These are phyloP conservation scores for Momotus momota DNA, from an alignment of 2,797 vertebrate genomes.

Conservation along the genomic window DNA sequence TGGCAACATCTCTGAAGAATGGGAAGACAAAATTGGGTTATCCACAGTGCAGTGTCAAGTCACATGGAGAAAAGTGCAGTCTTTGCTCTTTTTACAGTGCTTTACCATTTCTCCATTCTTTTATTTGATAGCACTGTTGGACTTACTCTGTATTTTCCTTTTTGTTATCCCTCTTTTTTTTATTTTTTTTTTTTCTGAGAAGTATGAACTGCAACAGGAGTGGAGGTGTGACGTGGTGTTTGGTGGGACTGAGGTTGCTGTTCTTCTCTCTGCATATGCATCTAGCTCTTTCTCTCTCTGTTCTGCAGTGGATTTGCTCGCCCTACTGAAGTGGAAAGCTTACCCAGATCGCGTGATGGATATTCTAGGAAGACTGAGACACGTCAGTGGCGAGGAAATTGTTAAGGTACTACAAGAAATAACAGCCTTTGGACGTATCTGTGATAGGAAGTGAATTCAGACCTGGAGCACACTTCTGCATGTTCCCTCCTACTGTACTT, in stretches of 20 bases:
- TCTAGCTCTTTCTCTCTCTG: slow-evolving; percentile 24
- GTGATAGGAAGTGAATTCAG: background rate
- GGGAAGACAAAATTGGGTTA: background rate
- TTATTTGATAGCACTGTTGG: background rate
- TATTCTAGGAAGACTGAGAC: slow-evolving; percentile 92
- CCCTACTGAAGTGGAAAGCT: slow-evolving; percentile 98
- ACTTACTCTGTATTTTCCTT: background rate
- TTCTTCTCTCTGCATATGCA: background rate
- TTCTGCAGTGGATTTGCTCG: slow-evolving; percentile 92
- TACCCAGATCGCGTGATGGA: slow-evolving; percentile 97
- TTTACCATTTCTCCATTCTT: background rate
- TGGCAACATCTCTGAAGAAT: accelerated
- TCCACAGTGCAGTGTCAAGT: background rate
- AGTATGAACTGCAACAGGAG: background rate
- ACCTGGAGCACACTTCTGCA: background rate
- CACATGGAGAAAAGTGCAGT: background rate
- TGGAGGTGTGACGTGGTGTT: background rate
- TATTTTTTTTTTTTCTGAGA: background rate
- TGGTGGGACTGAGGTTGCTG: background rate
- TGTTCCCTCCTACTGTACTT: background rate
- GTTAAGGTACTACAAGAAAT: slow-evolving; percentile 87
- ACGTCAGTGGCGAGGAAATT: slow-evolving; percentile 97
- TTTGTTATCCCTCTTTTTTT: background rate
- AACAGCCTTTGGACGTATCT: background rate
- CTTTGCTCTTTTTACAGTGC: background rate